Percentiles rank a stretch among this genome's conserved stretches.
These are phyloP conservation scores for Drepanosiphum platanoidis DNA, from an alignment of 2,888 invertebrate genomes.

Conservation along the genomic window DNA sequence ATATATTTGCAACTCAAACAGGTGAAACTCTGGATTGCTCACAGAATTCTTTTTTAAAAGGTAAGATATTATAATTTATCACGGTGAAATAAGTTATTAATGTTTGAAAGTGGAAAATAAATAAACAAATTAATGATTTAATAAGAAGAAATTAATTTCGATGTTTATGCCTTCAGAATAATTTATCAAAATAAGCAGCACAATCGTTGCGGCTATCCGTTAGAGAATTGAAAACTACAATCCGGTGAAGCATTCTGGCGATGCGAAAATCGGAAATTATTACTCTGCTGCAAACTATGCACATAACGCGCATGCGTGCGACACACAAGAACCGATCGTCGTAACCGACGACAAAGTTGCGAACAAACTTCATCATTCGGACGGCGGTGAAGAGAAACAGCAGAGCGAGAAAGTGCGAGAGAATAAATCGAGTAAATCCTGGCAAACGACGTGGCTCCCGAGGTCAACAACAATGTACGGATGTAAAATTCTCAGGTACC, in stretches of 20 bases:
- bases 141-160: background rate
- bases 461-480: conserved; percentile 7
- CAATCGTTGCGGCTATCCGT: background rate
- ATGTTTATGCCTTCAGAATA: background rate
- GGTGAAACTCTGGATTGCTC: conserved; percentile 27
- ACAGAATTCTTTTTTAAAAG: conserved; percentile 13
- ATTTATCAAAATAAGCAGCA: background rate
- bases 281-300: too few relatives aligned
- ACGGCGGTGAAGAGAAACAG: background rate
- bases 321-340: background rate
- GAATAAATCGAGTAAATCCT: conserved; percentile 28
- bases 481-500: conserved; percentile 32
- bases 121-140: conserved; percentile 30
- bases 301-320: too few relatives aligned
- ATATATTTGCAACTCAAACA: conserved; percentile 47
- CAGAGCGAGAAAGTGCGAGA: background rate
- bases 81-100: background rate
- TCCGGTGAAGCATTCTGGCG: too few relatives aligned
- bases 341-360: background rate
- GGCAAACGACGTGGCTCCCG: conserved; percentile 6
- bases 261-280: too few relatives aligned
- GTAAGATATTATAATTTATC: conserved; percentile 20
- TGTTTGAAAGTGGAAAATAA: background rate
- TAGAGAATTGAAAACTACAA: too few relatives aligned
- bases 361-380: background rate